A percentile compares a stretch with the other conserved stretches of the same genome.
Evolutionary conservation across 2,888 invertebrate genomes (phyloP).

Genomic region (Drosophila colorata): DNA sequence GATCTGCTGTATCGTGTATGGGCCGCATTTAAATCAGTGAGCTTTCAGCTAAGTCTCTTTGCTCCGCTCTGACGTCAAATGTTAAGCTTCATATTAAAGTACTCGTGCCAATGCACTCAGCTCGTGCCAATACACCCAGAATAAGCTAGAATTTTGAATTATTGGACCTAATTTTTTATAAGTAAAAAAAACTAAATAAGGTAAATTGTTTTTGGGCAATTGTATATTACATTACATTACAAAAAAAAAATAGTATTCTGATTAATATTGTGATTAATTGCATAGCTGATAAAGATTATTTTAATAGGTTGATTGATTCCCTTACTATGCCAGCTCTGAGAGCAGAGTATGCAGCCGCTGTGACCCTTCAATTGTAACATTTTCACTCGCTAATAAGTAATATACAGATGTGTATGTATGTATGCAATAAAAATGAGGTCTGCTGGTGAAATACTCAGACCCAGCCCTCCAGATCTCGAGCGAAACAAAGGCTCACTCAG

Average conservation of each 20-base stretch:
- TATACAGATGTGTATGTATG: no score
- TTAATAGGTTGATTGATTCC: no score
- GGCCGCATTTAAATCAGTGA: no score
- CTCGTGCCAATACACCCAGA: not conserved
- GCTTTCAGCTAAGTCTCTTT: not conserved
- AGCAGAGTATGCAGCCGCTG: no score
- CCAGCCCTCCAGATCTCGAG: not conserved
- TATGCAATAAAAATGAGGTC: no score
- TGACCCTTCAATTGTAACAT: not conserved
- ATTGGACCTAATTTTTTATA: not conserved
- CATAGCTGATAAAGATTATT: no score
- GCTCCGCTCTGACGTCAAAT: not conserved
- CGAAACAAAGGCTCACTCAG: slow-evolving; percentile 4
- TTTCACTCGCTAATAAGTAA: not conserved
- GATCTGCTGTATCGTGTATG: not conserved
- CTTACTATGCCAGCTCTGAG: no score
- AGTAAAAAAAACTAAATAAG: no score
- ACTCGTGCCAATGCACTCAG: not conserved
- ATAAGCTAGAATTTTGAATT: not conserved
- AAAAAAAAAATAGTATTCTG: no score
- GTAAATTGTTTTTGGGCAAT: no score
- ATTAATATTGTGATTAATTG: no score
- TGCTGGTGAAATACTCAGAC: slow-evolving; percentile 16
- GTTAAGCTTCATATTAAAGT: not conserved
- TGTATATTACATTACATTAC: no score